These are phyloP conservation scores for Ceratina calcarata DNA, from an alignment of 1,140 invertebrate species.

Conservation along the genomic window DNA sequence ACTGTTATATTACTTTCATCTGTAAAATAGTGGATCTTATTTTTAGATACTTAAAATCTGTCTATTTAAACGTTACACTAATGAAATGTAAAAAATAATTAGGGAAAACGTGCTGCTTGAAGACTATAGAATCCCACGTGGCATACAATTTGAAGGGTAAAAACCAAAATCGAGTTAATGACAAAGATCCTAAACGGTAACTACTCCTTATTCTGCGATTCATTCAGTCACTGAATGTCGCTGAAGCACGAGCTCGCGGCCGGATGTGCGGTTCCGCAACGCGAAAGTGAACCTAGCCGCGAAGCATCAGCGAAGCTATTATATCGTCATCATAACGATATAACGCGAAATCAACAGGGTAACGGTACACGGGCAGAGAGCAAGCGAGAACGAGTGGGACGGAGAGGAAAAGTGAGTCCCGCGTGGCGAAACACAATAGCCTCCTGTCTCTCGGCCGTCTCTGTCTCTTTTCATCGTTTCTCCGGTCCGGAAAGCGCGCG, in stretches of 20 bases:
- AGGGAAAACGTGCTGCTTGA: no score
- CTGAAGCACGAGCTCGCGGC: not conserved
- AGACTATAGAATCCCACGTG: no score
- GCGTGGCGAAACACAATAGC: conserved; percentile 76
- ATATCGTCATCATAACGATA: conserved; percentile 80
- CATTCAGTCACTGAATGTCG: not conserved
- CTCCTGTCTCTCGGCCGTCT: conserved; percentile 46
- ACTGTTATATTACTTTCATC: no score
- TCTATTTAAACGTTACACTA: no score
- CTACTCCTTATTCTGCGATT: not conserved
- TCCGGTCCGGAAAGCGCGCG: conserved; percentile 36
- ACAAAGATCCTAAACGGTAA: no score
- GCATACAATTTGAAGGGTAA: no score
- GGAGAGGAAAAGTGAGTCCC: conserved; percentile 57
- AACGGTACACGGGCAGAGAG: conserved; percentile 64
- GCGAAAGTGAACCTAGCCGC: conserved; percentile 73
- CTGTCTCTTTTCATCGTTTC: conserved; percentile 40
- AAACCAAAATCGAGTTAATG: no score
- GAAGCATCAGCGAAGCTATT: conserved; percentile 74
- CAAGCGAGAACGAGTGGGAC: not conserved
- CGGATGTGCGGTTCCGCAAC: conserved; percentile 8
- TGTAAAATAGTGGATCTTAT: no score
- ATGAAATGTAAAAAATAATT: no score
- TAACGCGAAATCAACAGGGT: conserved; percentile 80
- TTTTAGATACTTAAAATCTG: no score